A percentile compares a stretch with the other conserved stretches of the same genome.
These are phyloP conservation scores for Dolichopus griseipennis DNA, from an alignment of 2,888 invertebrate species.

Conservation along the genomic window DNA sequence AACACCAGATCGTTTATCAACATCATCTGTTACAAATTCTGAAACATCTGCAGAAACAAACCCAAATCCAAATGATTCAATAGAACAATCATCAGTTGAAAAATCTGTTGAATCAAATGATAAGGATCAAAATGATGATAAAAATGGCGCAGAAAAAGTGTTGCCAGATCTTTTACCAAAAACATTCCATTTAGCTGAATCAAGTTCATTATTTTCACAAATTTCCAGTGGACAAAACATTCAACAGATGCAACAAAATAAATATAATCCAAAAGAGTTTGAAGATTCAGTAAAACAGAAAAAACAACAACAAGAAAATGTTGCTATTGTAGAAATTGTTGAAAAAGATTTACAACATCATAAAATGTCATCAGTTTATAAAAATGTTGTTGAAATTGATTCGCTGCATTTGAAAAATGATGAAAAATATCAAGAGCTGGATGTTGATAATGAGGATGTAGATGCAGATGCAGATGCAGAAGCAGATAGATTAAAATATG, in stretches of 20 bases:
- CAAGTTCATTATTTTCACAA: conserved; percentile 60
- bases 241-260: neutral
- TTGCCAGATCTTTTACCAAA: conserved; percentile 47
- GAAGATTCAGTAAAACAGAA: conserved; percentile 26
- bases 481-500: conserved; percentile 28
- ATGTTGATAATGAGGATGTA: conserved; percentile 27
- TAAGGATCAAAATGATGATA: conserved; percentile 11
- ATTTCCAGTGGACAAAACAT: conserved; percentile 46
- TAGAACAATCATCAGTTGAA: conserved; percentile 15
- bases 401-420: neutral
- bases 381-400: conserved; percentile 25
- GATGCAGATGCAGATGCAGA: conserved; percentile 21
- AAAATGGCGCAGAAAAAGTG: conserved; percentile 36
- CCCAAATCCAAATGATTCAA: neutral
- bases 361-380: conserved; percentile 46
- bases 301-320: conserved; percentile 19
- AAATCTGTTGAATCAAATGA: conserved; percentile 18
- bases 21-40: neutral
- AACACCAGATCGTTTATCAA: conserved; percentile 14
- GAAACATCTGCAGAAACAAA: neutral
- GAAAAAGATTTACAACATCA: conserved; percentile 61
- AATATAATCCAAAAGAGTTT: conserved; percentile 26
- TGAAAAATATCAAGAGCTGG: no score
- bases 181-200: conserved; percentile 56
- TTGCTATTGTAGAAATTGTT: conserved; percentile 57